Percentiles rank a stretch among this genome's conserved stretches.
These are phyloP conservation scores for Reticulitermes speratus DNA, from an alignment of 1,140 invertebrate genomes.

Conservation along the genomic window DNA sequence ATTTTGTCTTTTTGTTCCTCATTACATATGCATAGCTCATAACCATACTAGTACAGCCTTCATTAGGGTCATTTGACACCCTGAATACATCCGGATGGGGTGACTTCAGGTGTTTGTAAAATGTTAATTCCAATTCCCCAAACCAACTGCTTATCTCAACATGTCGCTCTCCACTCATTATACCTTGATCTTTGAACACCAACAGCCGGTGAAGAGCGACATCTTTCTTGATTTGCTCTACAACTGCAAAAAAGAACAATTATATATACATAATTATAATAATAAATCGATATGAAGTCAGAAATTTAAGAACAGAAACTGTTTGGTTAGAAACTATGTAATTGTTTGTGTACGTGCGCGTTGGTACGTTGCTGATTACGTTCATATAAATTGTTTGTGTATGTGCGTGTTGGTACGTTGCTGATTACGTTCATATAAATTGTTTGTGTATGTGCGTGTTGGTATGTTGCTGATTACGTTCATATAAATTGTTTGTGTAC, in stretches of 20 bases:
- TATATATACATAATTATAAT: not conserved
- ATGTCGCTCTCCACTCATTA: constrained; percentile 48
- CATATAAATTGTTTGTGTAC: not conserved
- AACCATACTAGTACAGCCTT: constrained; percentile 49
- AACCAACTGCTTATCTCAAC: constrained; percentile 55
- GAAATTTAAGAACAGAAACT: too few species aligned
- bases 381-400: not conserved
- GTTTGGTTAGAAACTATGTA: not conserved
- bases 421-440: too few species aligned
- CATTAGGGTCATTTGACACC: constrained; percentile 50
- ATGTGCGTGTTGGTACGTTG: too few species aligned
- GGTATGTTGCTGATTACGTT: too few species aligned
- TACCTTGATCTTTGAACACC: constrained; percentile 52
- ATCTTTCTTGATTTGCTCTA: constrained; percentile 48
- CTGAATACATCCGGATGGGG: constrained; percentile 54
- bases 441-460: not conserved
- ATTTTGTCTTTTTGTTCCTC: not conserved
- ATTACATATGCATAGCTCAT: constrained; percentile 13
- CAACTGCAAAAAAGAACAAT: constrained; percentile 39
- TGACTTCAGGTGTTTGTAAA: constrained; percentile 52
- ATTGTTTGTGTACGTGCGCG: not conserved
- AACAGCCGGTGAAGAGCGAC: constrained; percentile 48
- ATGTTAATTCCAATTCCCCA: constrained; percentile 52
- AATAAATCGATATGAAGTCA: not conserved
- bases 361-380: too few species aligned